Evolutionary conservation across 1,140 invertebrate species (phyloP).

Genomic region (Conus ventricosus): DNA sequence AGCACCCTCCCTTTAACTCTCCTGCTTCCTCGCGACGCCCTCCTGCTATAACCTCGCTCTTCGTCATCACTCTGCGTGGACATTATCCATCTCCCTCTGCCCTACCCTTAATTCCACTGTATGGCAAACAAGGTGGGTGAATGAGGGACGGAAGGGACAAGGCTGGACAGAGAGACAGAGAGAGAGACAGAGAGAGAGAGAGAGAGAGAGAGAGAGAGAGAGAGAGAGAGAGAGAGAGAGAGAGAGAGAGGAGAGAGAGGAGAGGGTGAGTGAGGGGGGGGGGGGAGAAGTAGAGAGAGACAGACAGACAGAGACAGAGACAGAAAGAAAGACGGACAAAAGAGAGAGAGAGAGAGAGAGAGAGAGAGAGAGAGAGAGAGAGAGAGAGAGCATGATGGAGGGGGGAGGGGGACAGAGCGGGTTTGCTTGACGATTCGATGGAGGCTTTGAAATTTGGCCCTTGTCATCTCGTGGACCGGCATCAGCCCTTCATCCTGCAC

Average conservation of each 20-base stretch:
- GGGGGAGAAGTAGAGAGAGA: neutral
- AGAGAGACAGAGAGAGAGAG: too few species aligned
- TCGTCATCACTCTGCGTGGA: neutral
- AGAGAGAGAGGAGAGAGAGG: neutral
- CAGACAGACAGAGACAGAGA: neutral
- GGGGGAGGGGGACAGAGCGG: too few species aligned
- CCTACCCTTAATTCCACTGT: neutral
- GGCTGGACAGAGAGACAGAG: too few species aligned
- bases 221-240: too few species aligned
- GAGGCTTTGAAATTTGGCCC: neutral
- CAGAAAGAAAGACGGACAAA: neutral
- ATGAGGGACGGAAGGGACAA: too few species aligned
- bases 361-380: too few species aligned
- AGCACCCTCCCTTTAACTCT: neutral
- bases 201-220: too few species aligned
- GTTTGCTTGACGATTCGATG: neutral
- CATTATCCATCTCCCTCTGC: neutral
- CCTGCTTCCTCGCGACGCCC: neutral
- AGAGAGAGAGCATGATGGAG: neutral
- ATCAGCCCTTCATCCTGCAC: neutral
- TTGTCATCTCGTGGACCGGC: neutral
- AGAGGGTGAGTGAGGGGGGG: neutral
- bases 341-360: too few species aligned
- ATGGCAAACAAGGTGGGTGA: too few species aligned
- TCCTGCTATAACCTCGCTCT: too few species aligned